Evolutionary conservation across 2,888 invertebrate species (phyloP).

Genomic region (Apotomis turbidana): DNA sequence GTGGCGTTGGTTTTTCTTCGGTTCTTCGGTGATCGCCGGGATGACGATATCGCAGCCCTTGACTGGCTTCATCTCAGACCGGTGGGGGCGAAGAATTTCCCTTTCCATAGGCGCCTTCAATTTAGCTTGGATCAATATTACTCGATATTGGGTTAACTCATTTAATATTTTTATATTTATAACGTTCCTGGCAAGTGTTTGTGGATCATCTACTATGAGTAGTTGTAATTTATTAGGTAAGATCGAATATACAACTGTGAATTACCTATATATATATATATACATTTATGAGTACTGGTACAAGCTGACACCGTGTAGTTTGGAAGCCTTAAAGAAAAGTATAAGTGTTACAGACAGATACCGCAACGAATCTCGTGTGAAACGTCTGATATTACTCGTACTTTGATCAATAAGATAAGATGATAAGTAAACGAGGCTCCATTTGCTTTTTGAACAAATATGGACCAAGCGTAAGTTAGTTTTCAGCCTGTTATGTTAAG

Average conservation of each 20-base stretch:
- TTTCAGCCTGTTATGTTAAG: too few relatives aligned
- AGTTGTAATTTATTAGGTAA: neutral
- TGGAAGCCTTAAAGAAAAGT: too few relatives aligned
- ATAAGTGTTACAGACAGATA: too few relatives aligned
- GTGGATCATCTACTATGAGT: slow-evolving; percentile 55
- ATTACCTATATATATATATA: too few relatives aligned
- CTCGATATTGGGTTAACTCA: slow-evolving; percentile 74
- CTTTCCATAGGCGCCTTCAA: slow-evolving; percentile 75
- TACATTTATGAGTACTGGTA: too few relatives aligned
- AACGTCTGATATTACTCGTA: too few relatives aligned
- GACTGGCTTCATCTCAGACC: slow-evolving; percentile 85
- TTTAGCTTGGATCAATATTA: slow-evolving; percentile 81
- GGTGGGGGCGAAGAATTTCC: slow-evolving; percentile 81
- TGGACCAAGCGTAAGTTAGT: too few relatives aligned
- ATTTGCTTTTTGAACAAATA: too few relatives aligned
- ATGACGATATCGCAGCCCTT: slow-evolving; percentile 85
- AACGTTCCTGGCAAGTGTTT: slow-evolving; percentile 85
- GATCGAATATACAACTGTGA: neutral
- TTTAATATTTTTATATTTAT: slow-evolving; percentile 84
- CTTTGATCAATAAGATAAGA: too few relatives aligned
- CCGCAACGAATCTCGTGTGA: too few relatives aligned
- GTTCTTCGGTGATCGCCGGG: slow-evolving; percentile 85
- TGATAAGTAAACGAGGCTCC: too few relatives aligned
- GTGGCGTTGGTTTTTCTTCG: slow-evolving; percentile 86
- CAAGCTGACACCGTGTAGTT: too few relatives aligned